phyloP scores from a whole-genome alignment of 1,140 invertebrate genomes.

The Cyclargus thomasi region DNA sequence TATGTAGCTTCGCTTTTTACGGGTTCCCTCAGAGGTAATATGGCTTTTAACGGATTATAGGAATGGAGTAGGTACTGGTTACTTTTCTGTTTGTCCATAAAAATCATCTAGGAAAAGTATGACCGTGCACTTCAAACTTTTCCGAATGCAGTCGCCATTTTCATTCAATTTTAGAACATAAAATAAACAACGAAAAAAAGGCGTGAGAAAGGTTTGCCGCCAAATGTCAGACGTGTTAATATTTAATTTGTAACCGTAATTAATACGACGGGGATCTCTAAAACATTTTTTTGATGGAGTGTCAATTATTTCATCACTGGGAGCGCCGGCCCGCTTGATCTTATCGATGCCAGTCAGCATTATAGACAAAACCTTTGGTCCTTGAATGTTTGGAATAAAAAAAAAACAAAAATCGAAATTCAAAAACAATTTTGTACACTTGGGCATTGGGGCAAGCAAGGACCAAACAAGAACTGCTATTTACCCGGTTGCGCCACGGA shows the following conservation, averaged over 20 bases:
- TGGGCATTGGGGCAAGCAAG: background rate
- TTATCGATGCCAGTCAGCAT: conserved; percentile 48
- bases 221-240: conserved; percentile 39
- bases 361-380: conserved; percentile 26
- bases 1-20: too few relatives aligned
- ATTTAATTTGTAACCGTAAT: conserved; percentile 43
- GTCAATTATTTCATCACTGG: conserved; percentile 63
- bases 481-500: too few relatives aligned
- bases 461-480: background rate
- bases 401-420: conserved; percentile 3
- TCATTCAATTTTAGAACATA: background rate
- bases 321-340: conserved; percentile 42
- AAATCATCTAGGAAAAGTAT: too few relatives aligned
- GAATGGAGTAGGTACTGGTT: too few relatives aligned
- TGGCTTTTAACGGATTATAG: too few relatives aligned
- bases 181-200: conserved; percentile 13
- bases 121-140: background rate
- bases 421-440: background rate
- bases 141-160: background rate
- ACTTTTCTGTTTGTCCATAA: too few relatives aligned
- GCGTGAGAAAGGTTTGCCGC: conserved; percentile 34
- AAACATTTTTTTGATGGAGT: conserved; percentile 40
- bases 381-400: conserved; percentile 1
- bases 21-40: too few relatives aligned
- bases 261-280: conserved; percentile 40